These are phyloP conservation scores for Oreochromis niloticus DNA, from an alignment of 2,113 vertebrate genomes.

Conservation along the genomic window DNA sequence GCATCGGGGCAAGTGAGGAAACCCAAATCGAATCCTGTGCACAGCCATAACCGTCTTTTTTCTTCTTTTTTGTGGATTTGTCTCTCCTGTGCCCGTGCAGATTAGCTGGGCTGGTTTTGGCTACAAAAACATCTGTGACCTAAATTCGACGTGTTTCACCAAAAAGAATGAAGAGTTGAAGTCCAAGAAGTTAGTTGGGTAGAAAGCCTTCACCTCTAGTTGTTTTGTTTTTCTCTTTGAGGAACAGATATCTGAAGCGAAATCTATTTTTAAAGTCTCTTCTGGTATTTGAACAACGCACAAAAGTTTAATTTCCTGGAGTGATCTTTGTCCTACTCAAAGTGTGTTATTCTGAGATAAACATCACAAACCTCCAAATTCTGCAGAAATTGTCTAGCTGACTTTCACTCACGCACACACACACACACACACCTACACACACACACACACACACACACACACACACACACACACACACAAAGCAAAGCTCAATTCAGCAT, in stretches of 20 bases:
- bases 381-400: background rate
- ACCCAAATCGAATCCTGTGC: conserved; percentile 42
- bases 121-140: conserved; percentile 39
- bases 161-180: background rate
- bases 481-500: background rate
- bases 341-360: background rate
- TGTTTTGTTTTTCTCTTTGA: background rate
- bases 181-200: background rate
- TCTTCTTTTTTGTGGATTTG: conserved; percentile 1
- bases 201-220: background rate
- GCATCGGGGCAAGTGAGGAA: conserved; percentile 18
- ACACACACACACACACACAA: background rate
- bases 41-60: conserved; percentile 23
- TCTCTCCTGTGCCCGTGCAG: conserved; percentile 35
- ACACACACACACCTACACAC: background rate
- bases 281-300: background rate
- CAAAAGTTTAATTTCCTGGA: background rate
- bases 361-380: background rate
- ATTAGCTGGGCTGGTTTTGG: conserved; percentile 43
- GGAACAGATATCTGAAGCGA: background rate
- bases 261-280: background rate
- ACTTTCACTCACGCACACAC: background rate
- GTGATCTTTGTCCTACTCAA: background rate
- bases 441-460: background rate
- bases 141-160: conserved; percentile 12